Evolutionary conservation across 2,797 vertebrate species (phyloP).

Genomic region (Crax fasciolata): DNA sequence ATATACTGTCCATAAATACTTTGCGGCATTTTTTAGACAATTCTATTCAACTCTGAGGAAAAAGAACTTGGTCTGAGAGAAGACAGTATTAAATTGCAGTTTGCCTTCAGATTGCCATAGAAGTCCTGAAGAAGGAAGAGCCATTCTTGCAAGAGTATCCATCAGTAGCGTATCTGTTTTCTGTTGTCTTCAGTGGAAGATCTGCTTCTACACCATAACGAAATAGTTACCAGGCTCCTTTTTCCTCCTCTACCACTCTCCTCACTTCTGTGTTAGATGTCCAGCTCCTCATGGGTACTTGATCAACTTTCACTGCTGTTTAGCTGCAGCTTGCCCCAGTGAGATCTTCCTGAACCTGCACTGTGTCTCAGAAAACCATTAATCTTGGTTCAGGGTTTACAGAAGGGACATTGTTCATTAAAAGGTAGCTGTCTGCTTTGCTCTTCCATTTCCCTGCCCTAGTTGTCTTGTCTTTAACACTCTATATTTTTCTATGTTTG

Average conservation of each 20-base stretch:
- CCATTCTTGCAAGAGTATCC: accelerated
- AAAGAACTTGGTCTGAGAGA: background rate
- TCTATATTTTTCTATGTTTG: background rate
- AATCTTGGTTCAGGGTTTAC: background rate
- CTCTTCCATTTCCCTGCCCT: background rate
- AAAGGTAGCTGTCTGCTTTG: background rate
- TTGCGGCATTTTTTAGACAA: background rate
- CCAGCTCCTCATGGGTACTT: background rate
- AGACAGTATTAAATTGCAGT: background rate
- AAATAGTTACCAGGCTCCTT: background rate
- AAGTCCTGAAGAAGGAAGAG: background rate
- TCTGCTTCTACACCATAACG: background rate
- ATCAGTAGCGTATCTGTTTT: background rate
- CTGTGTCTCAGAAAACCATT: background rate
- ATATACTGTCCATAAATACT: background rate
- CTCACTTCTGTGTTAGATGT: background rate
- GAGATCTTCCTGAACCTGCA: background rate
- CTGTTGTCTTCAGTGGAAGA: background rate
- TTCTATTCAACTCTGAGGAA: background rate
- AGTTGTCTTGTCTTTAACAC: background rate
- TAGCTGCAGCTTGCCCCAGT: background rate
- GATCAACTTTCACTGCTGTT: background rate
- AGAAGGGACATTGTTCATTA: background rate
- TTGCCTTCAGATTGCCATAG: background rate
- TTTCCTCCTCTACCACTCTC: background rate